These are phyloP conservation scores for Ciconia stormi DNA, from an alignment of 2,113 vertebrate species.

Conservation along the genomic window DNA sequence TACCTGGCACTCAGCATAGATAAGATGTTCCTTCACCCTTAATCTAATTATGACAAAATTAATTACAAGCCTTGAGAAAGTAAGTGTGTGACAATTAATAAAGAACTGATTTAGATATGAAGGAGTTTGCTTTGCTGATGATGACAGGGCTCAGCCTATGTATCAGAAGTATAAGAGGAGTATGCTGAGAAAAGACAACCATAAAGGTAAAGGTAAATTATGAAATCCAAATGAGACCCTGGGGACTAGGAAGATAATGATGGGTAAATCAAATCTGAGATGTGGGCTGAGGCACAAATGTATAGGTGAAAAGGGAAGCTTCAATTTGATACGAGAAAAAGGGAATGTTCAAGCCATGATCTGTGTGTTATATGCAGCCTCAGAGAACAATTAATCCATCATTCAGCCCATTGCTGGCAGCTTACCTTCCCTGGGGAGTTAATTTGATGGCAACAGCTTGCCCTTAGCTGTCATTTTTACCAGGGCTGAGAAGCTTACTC, in stretches of 20 bases:
- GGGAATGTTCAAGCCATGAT: not conserved
- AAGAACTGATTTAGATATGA: not conserved
- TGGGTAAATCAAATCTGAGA: not conserved
- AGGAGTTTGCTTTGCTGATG: not conserved
- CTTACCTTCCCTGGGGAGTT: conserved; percentile 15
- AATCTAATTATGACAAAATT: conserved; percentile 11
- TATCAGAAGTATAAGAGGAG: not conserved
- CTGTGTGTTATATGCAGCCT: not conserved
- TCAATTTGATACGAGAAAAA: not conserved
- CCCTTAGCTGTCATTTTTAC: conserved; percentile 10
- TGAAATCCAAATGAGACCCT: not conserved
- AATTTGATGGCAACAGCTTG: conserved; percentile 16
- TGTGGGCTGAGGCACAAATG: not conserved
- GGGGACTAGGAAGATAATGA: not conserved
- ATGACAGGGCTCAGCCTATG: not conserved
- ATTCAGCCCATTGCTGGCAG: conserved; percentile 8
- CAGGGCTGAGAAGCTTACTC: not conserved
- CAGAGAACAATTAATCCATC: conserved; percentile 25
- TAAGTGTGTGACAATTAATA: not conserved
- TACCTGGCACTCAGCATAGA: not conserved
- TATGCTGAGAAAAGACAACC: not conserved
- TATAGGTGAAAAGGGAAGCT: not conserved
- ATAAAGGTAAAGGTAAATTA: not conserved
- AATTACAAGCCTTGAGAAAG: not conserved
- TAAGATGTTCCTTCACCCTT: not conserved